Percentiles rank a stretch among this genome's conserved stretches.
Evolutionary conservation across 2,797 vertebrate species (phyloP).

Genomic region (Lepus oiostolus): DNA sequence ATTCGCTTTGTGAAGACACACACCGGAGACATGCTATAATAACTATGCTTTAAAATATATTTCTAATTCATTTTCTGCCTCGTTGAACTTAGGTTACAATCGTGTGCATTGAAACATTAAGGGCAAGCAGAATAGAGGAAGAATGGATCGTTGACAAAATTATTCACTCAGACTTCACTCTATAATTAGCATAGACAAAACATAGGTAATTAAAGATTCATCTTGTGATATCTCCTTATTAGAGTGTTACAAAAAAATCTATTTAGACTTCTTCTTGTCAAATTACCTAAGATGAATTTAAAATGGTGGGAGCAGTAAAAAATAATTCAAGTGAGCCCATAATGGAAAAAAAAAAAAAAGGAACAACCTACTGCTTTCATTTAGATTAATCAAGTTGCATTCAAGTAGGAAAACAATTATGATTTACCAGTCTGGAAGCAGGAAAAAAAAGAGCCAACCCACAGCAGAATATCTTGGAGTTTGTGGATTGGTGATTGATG

Average conservation of each 20-base stretch:
- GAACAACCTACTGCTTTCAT: not conserved
- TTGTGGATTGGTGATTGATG: fast-evolving
- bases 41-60: slow-evolving; percentile 57
- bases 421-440: not conserved
- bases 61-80: slow-evolving; percentile 66
- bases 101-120: not conserved
- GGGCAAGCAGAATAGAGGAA: not conserved
- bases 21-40: slow-evolving; percentile 44
- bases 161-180: slow-evolving; percentile 23
- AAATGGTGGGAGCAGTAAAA: slow-evolving; percentile 21
- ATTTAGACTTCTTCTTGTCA: slow-evolving; percentile 48
- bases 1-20: slow-evolving; percentile 7
- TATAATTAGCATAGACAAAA: slow-evolving; percentile 45
- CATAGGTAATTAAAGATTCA: slow-evolving; percentile 35
- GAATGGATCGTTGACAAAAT: slow-evolving; percentile 20
- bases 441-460: not conserved
- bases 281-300: slow-evolving; percentile 40
- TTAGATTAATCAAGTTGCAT: not conserved
- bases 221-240: not conserved
- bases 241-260: slow-evolving; percentile 30
- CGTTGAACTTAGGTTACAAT: slow-evolving; percentile 20
- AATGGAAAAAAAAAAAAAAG: not conserved
- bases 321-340: slow-evolving; percentile 3
- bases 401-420: not conserved
- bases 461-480: too few species aligned